Base-by-base conservation (phyloP, 2,888 invertebrate genomes). In the Patella caerulea region DNA sequence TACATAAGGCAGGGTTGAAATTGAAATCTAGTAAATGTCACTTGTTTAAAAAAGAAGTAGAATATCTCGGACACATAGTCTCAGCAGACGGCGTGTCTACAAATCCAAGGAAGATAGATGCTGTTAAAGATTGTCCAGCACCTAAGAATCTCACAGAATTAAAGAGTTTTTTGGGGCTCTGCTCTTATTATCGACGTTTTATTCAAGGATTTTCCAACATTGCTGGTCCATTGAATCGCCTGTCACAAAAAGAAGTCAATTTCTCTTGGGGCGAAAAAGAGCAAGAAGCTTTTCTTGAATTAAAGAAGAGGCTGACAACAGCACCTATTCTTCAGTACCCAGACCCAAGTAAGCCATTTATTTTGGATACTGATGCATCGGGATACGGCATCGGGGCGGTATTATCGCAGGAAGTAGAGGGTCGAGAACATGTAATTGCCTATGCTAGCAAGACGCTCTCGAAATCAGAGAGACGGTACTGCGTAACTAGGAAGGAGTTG, bases 291-390 rank as follows among this genome's bases (percentile, higher is more conserved):
- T 84, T 85, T 74, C 73, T 79, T 55, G 74, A 14, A 29, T 52
- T 81, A 19, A 82, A 83, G 75, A 19, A 74, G 3, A 54, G 29
- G 3, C 56, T 84, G 0, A 54, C 70, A 12, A 45, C 74, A 4
- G 71, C 82, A 17, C 83, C 83, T 15, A 73, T 84, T 53, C 74
- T 84, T 3, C 55, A 73, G 2, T 81, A 75, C 70, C 82, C 79
- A 15, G 73, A 82, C 55, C 17, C 9, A n/a, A 71, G 81, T 17
- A 77, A 71, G 1, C 24, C 24, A 12, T 83, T 82, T 75, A 77
- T 84, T 12, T 69, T 84, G 24, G 85, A 86, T 71, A 83, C 81
- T 17, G 83, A 86, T 78, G 86, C 83, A 15, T 81, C 83, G 73
- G 77, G 74, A n/a, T 45, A 12, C 54, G 83, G 82, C 7, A 81